Base-by-base conservation (phyloP, 2,888 invertebrate genomes). In the Melolontha melolontha region DNA sequence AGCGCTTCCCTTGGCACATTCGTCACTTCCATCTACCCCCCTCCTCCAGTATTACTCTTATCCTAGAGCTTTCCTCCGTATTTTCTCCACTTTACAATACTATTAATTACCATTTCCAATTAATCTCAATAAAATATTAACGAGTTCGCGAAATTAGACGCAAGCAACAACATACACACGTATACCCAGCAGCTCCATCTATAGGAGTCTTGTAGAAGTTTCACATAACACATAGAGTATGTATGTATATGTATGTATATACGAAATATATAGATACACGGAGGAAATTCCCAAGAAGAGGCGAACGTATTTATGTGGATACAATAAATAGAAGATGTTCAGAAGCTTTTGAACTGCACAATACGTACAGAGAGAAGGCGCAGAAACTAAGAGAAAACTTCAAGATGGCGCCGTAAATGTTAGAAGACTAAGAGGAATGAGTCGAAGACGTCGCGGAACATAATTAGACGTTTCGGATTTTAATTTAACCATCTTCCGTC, bases 401-500 rank as follows among this genome's bases (percentile, higher is more conserved):
- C 78, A 79, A 78, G 77, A 78, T 78, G 79, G 79, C 79, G 79
- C 75, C 78, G 77, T 77, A 34, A 34, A 34, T 34, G 34, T 34
- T 34, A 34, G 34, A 34, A 6, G 34, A 29, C 29, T 4, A 4
- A 29, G 29, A 29, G 29, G 29, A 29, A 29, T 5, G 29, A 2
- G 34, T 1, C 34, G 34, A 34, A 34, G 34, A 34, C 34, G 34
- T 10, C 34, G 6, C 8, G 6, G 34, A 34, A 34, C 70, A 75
- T 79, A 79, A 80, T 80, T 79, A 79, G 79, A 78, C 78, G 77
- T 79, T 79, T 79, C 79, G 74, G 76, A 78, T 80, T 80, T 80
- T 79, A 78, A 79, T 79, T 79, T 76, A 73, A 73, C 75, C 34
- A 68, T 34, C 34, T 68, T 73, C 76, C 72, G 74, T 79, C 79